phyloP scores from a whole-genome alignment of 2,113 vertebrate species.

The Cinclus cinclus region DNA sequence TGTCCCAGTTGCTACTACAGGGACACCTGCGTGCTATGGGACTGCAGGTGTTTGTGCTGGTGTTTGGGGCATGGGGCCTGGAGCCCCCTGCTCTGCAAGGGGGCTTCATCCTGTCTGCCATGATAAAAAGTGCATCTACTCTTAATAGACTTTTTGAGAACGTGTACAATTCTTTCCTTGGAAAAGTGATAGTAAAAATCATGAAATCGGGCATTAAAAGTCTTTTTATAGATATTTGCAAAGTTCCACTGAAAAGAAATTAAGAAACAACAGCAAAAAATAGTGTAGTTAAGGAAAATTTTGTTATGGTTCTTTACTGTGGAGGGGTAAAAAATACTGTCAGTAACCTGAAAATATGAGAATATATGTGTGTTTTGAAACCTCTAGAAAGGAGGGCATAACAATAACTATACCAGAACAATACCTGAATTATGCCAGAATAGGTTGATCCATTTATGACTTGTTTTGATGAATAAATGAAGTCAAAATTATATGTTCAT shows the following conservation, averaged over 20 bases:
- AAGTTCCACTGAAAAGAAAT: not conserved
- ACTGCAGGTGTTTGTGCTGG: not conserved
- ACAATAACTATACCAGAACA: not conserved
- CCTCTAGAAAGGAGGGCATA: not conserved
- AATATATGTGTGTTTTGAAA: not conserved
- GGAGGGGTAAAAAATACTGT: not conserved
- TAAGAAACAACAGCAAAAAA: not conserved
- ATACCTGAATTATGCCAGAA: not conserved
- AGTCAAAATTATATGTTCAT: not conserved
- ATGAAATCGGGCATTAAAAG: not conserved
- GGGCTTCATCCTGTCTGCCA: not conserved
- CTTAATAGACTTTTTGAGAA: not conserved
- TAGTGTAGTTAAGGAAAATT: not conserved
- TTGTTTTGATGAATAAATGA: not conserved
- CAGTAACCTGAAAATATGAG: not conserved
- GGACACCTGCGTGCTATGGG: fast-evolving
- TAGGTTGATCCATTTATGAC: not conserved
- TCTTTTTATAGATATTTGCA: not conserved
- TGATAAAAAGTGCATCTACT: not conserved
- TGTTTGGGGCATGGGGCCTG: not conserved
- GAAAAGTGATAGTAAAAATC: not conserved
- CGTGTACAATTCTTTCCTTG: fast-evolving
- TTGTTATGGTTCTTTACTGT: not conserved
- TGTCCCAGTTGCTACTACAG: fast-evolving
- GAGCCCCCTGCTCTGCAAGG: not conserved